These are phyloP conservation scores for Latheticus oryzae DNA, from an alignment of 2,888 invertebrate species.

Conservation along the genomic window DNA sequence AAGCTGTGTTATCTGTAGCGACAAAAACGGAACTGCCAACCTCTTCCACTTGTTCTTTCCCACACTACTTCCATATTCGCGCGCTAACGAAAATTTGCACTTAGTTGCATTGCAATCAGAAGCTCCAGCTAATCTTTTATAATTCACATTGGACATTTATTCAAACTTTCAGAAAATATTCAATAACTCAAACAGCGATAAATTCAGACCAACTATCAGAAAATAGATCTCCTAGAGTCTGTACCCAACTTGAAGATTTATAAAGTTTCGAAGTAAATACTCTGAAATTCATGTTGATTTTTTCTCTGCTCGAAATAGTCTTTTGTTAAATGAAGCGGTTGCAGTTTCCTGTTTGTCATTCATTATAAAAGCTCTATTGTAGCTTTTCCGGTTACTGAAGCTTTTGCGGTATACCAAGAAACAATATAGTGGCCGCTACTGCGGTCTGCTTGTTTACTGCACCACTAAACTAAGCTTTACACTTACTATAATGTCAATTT, in stretches of 20 bases:
- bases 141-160: too few species aligned
- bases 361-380: conserved; percentile 17
- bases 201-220: conserved; percentile 12
- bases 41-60: conserved; percentile 18
- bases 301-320: background rate
- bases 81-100: conserved; percentile 27
- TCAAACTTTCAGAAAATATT: conserved; percentile 7
- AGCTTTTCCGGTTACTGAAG: conserved; percentile 14
- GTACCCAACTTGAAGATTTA: background rate
- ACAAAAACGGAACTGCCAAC: conserved; percentile 18
- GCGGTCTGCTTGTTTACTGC: conserved; percentile 32
- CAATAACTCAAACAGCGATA: conserved; percentile 21
- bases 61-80: conserved; percentile 14
- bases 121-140: too few species aligned
- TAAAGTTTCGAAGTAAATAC: conserved; percentile 10
- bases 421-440: conserved; percentile 31
- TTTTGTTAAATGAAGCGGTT: conserved; percentile 3
- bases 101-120: conserved; percentile 3
- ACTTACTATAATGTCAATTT: conserved; percentile 13
- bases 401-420: conserved; percentile 28
- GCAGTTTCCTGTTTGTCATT: conserved; percentile 2
- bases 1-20: conserved; percentile 29
- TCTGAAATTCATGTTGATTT: conserved; percentile 4
- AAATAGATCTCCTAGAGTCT: conserved; percentile 17
- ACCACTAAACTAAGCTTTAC: conserved; percentile 33